Base-by-base conservation (phyloP, 1,140 invertebrate genomes). In the Micrasema longulum region DNA sequence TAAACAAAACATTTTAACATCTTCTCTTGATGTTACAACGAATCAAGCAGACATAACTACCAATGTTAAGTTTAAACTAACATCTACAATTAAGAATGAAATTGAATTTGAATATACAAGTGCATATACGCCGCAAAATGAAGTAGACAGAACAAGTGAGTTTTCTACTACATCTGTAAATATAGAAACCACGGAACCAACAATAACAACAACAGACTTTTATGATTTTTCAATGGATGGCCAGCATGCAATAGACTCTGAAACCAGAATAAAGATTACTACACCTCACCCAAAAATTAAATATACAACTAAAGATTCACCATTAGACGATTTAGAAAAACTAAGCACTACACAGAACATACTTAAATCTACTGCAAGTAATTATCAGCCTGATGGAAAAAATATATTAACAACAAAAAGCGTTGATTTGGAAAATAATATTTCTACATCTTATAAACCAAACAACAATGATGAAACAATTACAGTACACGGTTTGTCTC, bases 211-310 rank as follows among this genome's bases (percentile, higher is more conserved):
- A 45, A 18, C n/a, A 26, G 11, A n/a, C 5, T 35, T n/a, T 38
- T 11, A 63, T 47, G 64, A 66, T 7, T 45, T 36, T n/a, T 38
- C 64, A 14, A 48, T 53, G 31, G 64, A 52, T 52, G 48, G 48
- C 3, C 45, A 66, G 31, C 23, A 66, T n/a, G 64, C 48, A 10
- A 52, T 26, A 12, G 64, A 14, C 11, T 31, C 10, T 18, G 64
- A 50, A 66, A 66, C 60, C 18, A 63, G 22, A 47, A 26, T 63
- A 7, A 63, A 63, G 0, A 43, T 63, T 12, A 45, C 60, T 7
- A 62, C 38, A 45, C 16, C 60, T 64, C 38, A 64, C 23, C 11
- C 60, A 45, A 26, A 16, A 22, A 10, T 20, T 14, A 47, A 45
- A 43, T 12, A 43, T 45, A 64, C 41, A 26, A 64, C 16, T 22